Conservation (phyloP, 2,113 vertebrate species). For the Leptobrachium leishanense region DNA sequence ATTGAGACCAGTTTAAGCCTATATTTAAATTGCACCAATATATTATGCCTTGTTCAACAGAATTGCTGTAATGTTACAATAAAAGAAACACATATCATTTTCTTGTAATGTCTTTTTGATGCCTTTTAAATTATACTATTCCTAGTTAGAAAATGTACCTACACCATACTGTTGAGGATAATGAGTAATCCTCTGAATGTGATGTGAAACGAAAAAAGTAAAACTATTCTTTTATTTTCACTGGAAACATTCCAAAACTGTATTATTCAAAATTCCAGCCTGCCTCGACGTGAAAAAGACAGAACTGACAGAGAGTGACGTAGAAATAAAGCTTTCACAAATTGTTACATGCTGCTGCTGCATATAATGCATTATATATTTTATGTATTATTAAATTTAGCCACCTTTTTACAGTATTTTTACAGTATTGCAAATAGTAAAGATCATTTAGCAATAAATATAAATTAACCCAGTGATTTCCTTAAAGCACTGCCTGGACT, state of each 20-base stretch:
- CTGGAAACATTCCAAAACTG: conserved; percentile 4
- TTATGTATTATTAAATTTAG: too few relatives aligned
- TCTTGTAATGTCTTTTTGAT: conserved; percentile 47
- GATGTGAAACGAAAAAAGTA: conserved; percentile 14
- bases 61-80: conserved; percentile 43
- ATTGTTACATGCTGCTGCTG: too few relatives aligned
- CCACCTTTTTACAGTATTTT: too few relatives aligned
- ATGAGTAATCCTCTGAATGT: conserved; percentile 28
- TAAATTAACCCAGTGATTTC: too few relatives aligned
- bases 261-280: background rate
- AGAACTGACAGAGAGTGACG: background rate
- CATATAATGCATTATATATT: too few relatives aligned
- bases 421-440: too few relatives aligned
- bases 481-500: too few relatives aligned
- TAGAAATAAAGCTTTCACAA: too few relatives aligned
- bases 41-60: conserved; percentile 41
- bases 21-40: conserved; percentile 30
- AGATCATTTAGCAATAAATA: too few relatives aligned
- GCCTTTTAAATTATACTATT: conserved; percentile 42
- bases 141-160: conserved; percentile 38
- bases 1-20: conserved; percentile 29
- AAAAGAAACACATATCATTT: conserved; percentile 46
- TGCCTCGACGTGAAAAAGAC: background rate
- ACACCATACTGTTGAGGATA: conserved; percentile 25
- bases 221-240: conserved; percentile 19